phyloP scores from a whole-genome alignment of 2,113 vertebrate genomes.

The Cichladusa arquata region DNA sequence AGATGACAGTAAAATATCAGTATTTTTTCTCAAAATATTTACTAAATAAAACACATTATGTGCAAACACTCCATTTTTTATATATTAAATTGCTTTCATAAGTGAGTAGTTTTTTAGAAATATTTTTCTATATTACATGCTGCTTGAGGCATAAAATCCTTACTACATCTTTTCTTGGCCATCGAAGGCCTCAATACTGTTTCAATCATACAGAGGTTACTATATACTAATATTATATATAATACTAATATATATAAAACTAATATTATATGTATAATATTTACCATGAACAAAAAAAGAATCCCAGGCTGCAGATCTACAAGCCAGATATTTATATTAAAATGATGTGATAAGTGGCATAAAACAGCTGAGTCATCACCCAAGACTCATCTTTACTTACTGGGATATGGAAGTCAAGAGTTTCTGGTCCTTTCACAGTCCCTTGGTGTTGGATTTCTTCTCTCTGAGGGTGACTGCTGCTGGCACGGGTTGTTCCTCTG shows the following conservation, averaged over 20 bases:
- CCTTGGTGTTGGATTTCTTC: not conserved
- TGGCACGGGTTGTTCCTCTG: not conserved
- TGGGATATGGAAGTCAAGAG: not conserved
- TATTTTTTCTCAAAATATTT: not conserved
- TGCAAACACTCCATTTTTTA: not conserved
- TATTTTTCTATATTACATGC: not conserved
- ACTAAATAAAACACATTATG: not conserved
- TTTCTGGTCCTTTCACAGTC: not conserved
- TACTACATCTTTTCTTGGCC: not conserved
- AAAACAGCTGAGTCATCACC: not conserved
- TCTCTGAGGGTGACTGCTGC: rapidly evolving
- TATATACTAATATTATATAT: not conserved
- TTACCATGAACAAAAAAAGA: not conserved
- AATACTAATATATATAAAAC: too few relatives aligned
- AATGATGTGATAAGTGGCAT: not conserved
- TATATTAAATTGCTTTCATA: not conserved
- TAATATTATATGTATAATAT: too few relatives aligned
- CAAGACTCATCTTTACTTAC: not conserved
- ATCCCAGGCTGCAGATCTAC: not conserved
- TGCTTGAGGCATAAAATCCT: not conserved
- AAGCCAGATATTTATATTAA: not conserved
- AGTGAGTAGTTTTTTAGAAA: not conserved
- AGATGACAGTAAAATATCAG: not conserved
- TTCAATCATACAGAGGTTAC: not conserved
- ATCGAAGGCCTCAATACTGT: not conserved